Conservation (phyloP, 2,113 vertebrate genomes). For the Phyllopteryx taeniolatus region DNA sequence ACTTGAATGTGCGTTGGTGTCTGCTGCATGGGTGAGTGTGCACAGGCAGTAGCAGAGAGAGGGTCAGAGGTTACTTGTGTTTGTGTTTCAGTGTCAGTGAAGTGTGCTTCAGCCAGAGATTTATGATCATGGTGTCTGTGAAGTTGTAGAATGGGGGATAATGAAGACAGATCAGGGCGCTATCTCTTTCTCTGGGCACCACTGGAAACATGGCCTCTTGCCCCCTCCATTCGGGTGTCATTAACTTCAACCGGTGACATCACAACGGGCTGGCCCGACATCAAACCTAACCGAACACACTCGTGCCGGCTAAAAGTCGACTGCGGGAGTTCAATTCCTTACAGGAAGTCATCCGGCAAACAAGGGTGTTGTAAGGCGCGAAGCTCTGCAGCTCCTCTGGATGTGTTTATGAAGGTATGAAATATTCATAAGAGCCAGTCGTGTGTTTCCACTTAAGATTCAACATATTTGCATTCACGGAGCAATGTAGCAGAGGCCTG, state of each 20-base stretch:
- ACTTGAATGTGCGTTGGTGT: constrained; percentile 22
- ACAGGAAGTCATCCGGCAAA: constrained; percentile 48
- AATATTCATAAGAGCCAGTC: constrained; percentile 64
- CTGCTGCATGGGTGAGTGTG: constrained; percentile 37
- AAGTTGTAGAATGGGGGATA: constrained; percentile 75
- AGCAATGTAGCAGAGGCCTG: constrained; percentile 42
- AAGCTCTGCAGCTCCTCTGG: constrained; percentile 36
- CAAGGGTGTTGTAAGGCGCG: constrained; percentile 36
- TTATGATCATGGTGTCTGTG: constrained; percentile 79
- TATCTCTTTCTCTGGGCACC: constrained; percentile 69
- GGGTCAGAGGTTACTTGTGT: constrained; percentile 79
- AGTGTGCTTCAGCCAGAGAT: constrained; percentile 78
- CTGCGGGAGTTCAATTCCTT: constrained; percentile 36
- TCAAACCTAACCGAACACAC: constrained; percentile 52
- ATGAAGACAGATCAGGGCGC: constrained; percentile 79
- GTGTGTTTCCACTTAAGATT: constrained; percentile 66
- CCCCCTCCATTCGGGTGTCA: constrained; percentile 58
- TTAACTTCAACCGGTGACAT: constrained; percentile 71
- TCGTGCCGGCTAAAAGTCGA: constrained; percentile 43
- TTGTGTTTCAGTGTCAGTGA: constrained; percentile 81
- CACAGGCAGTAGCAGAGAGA: constrained; percentile 71
- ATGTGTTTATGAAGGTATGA: constrained; percentile 63
- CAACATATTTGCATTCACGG: constrained; percentile 59
- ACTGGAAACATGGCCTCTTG: constrained; percentile 67
- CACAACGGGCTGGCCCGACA: constrained; percentile 63